A percentile compares a stretch with the other conserved stretches of the same genome.
These are phyloP conservation scores for Oriolus oriolus DNA, from an alignment of 2,113 vertebrate species.

Conservation along the genomic window DNA sequence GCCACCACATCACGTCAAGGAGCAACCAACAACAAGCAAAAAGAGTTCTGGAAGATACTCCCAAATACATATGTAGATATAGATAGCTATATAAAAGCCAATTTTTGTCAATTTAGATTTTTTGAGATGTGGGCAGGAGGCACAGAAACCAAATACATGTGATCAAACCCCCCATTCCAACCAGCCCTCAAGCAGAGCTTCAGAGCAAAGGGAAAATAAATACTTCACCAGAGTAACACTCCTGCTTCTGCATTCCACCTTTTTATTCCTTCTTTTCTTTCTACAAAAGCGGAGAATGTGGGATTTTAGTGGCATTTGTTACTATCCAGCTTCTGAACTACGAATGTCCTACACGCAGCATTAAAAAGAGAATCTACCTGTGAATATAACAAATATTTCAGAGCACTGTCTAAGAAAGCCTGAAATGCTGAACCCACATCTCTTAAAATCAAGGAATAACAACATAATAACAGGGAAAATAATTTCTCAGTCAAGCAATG, in stretches of 20 bases:
- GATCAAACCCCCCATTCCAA: neutral
- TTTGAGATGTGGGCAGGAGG: neutral
- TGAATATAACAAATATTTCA: neutral
- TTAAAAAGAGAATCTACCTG: neutral
- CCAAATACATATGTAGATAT: neutral
- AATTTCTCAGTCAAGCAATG: neutral
- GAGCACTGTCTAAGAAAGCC: neutral
- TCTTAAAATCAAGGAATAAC: neutral
- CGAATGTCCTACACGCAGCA: neutral
- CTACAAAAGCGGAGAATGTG: neutral
- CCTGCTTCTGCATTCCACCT: neutral
- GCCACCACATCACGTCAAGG: neutral
- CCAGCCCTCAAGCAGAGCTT: neutral
- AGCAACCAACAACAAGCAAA: neutral
- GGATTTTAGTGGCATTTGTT: neutral
- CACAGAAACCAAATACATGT: accelerated
- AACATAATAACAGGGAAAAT: neutral
- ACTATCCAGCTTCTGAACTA: neutral
- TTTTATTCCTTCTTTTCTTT: neutral
- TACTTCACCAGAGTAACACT: neutral
- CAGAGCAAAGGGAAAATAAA: neutral
- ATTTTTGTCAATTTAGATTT: neutral
- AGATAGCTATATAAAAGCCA: neutral
- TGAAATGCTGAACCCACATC: neutral
- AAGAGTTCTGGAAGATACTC: neutral